phyloP scores from a whole-genome alignment of 2,888 invertebrate genomes.

The Pollenia angustigena region DNA sequence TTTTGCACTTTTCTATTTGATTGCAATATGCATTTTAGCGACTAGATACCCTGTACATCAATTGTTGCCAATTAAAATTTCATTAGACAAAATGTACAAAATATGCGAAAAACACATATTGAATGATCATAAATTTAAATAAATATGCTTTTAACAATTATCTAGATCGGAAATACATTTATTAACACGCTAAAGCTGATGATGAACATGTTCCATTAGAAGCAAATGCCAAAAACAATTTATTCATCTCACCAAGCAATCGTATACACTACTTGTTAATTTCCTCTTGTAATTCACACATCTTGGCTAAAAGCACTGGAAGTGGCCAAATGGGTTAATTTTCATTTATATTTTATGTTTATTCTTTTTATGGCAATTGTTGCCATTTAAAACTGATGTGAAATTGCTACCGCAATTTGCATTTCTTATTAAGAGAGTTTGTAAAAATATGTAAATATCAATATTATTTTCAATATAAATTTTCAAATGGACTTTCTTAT shows the following conservation, averaged over 20 bases:
- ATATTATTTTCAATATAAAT: conserved; percentile 27
- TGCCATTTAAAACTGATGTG: conserved; percentile 10
- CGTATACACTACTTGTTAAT: conserved; percentile 33
- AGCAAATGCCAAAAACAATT: conserved; percentile 44
- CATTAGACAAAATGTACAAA: conserved; percentile 16
- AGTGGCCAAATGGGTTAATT: conserved; percentile 23
- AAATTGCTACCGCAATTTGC: conserved; percentile 48
- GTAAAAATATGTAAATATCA: not conserved
- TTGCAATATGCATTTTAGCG: no score
- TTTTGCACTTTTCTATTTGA: no score
- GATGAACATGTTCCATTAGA: conserved; percentile 60
- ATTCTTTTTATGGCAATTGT: not conserved
- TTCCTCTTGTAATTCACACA: conserved; percentile 52
- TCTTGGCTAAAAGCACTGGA: conserved; percentile 54
- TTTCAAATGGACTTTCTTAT: conserved; percentile 42
- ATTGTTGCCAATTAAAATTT: conserved; percentile 23
- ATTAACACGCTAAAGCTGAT: conserved; percentile 37
- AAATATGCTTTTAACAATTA: conserved; percentile 56
- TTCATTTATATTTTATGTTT: conserved; percentile 31
- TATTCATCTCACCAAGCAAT: conserved; percentile 15
- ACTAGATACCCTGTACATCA: not conserved
- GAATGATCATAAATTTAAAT: conserved; percentile 25
- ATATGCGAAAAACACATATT: not conserved
- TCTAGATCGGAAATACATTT: conserved; percentile 65
- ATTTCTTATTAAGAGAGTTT: not conserved